Conservation (phyloP, 2,797 vertebrate genomes). For the Choloepus didactylus region DNA sequence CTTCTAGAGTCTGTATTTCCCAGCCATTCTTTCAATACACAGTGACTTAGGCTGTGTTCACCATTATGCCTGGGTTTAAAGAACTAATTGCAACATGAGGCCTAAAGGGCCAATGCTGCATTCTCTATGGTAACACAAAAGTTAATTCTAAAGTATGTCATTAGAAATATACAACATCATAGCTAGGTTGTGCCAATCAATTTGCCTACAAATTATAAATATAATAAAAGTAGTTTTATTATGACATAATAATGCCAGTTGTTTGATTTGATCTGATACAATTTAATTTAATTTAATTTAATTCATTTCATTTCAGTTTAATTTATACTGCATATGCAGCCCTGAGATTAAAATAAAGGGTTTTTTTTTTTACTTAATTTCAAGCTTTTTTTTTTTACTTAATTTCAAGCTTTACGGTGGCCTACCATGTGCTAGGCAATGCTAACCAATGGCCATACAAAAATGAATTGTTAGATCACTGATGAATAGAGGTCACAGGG, state of each 20-base stretch:
- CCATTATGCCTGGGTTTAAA: not conserved
- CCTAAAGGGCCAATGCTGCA: not conserved
- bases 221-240: conserved; percentile 38
- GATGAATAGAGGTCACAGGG: not conserved
- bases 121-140: not conserved
- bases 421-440: not conserved
- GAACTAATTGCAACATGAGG: not conserved
- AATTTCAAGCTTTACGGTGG: not conserved
- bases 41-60: not conserved
- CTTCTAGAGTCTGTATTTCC: not conserved
- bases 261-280: conserved; percentile 40
- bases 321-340: not conserved
- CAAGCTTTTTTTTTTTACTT: not conserved
- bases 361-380: not conserved
- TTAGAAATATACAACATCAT: not conserved
- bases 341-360: not conserved
- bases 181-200: not conserved
- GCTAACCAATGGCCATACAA: not conserved
- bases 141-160: not conserved
- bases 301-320: conserved; percentile 10
- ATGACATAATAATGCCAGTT: not conserved
- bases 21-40: not conserved
- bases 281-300: not conserved
- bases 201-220: not conserved
- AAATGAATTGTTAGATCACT: not conserved